phyloP scores from a whole-genome alignment of 2,113 vertebrate species.

The Andinoacara biseriatus region DNA sequence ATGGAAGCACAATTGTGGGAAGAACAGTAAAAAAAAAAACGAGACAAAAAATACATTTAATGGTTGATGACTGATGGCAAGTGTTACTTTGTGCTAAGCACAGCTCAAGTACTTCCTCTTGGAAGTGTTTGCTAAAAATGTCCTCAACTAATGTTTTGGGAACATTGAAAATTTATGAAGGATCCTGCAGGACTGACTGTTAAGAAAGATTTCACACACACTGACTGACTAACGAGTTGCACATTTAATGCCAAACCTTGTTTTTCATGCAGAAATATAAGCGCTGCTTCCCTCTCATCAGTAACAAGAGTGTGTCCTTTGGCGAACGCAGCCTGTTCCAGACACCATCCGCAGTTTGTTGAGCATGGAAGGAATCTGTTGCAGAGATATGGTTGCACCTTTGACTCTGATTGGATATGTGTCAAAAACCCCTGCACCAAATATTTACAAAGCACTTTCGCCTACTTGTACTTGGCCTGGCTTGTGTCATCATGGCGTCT shows the following conservation, averaged over 20 bases:
- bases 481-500: neutral
- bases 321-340: neutral
- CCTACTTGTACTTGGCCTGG: conserved; percentile 49
- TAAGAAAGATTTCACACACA: neutral
- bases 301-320: conserved; percentile 35
- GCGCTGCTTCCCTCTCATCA: neutral
- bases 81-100: neutral
- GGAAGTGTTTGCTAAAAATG: neutral
- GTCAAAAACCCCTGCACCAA: conserved; percentile 36
- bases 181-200: neutral
- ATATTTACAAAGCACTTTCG: conserved; percentile 68
- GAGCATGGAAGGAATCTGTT: conserved; percentile 62
- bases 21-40: too few relatives aligned
- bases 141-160: neutral
- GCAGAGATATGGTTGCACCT: conserved; percentile 10
- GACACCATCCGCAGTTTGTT: conserved; percentile 46
- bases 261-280: neutral
- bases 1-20: neutral
- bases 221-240: neutral
- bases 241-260: neutral
- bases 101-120: neutral
- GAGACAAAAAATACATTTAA: neutral
- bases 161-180: neutral
- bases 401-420: conserved; percentile 47
- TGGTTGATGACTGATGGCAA: neutral